Base-by-base conservation (phyloP, 2,888 invertebrate species). In the Nomada ferruginata region DNA sequence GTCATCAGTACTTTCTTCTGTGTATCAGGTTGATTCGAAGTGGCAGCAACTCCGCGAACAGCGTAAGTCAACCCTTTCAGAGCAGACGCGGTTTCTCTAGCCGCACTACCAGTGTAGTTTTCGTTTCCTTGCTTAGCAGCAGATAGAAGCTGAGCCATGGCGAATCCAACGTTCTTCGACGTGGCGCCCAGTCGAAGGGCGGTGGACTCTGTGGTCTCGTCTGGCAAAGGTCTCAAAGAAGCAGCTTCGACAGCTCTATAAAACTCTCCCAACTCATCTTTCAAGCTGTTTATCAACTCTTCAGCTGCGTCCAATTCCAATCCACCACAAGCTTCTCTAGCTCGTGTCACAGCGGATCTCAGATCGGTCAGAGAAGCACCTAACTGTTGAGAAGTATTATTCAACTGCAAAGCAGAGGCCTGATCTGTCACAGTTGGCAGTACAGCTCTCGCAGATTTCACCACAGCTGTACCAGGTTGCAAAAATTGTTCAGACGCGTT, bases 261-360 rank as follows among this genome's bases (percentile, higher is more conserved):
- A 84, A 97, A 96, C 89, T 97, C 98, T 42, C 96, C 95, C 26
- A 99, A 94, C 89, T 99, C 98, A 52, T 96, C 96, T 90, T 97
- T 97, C 60, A 99, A 94, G 57, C 96, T 96, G 13, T 95, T 95
- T 57, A 99, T 96, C 75, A 97, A 96, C 88, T 98, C 97, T 0
- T 97, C 95, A 0, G 98, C 98, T 0, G 97, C 97, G 87, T 98
- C 98, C 82, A 98, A 94, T 90, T 98, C 98, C 79, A 98, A 94
- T 0, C 97, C 97, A 85, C 97, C 97, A 92, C 97, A 98, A 0
- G 96, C 96, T 89, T 97, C 96, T 65, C 97, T 96, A 0, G 97
- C 95, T 23, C 96, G 95, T 44, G 94, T 94, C 0, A 96, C 96
- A 0, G 96, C 95, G 0, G 96, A 95, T 84, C 96, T 95, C 60